A percentile compares a stretch with the other conserved stretches of the same genome.
phyloP scores from a whole-genome alignment of 2,797 vertebrate species.

The Pogonophryne albipinna region DNA sequence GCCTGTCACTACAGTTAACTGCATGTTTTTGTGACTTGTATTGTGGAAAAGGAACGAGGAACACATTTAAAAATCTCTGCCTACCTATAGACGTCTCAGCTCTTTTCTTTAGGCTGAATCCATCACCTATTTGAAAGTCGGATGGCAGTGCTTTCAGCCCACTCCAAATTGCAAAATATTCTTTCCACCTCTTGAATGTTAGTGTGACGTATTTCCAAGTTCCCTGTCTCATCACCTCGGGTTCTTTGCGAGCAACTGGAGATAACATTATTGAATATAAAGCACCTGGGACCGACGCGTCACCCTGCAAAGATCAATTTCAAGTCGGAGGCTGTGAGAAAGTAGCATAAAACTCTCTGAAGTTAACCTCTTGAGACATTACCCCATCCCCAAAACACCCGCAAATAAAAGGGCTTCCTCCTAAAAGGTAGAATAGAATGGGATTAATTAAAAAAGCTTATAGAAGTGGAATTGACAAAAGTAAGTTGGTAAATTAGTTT shows the following conservation, averaged over 20 bases:
- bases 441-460: background rate
- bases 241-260: slow-evolving; percentile 43
- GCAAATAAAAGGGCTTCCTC: slow-evolving; percentile 18
- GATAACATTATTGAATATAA: slow-evolving; percentile 68
- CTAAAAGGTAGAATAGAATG: slow-evolving; percentile 11
- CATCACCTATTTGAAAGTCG: slow-evolving; percentile 29
- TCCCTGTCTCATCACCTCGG: slow-evolving; percentile 48
- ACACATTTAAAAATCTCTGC: slow-evolving; percentile 13
- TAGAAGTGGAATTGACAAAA: background rate
- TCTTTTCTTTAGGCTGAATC: slow-evolving; percentile 38
- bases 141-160: slow-evolving; percentile 27
- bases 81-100: slow-evolving; percentile 29
- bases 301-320: slow-evolving; percentile 55
- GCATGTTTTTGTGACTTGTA: slow-evolving; percentile 17
- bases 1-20: slow-evolving; percentile 27
- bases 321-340: slow-evolving; percentile 49
- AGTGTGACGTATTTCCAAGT: slow-evolving; percentile 44
- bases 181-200: slow-evolving; percentile 34
- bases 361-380: slow-evolving; percentile 53
- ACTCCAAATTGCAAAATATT: slow-evolving; percentile 43
- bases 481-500: background rate
- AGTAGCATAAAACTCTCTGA: slow-evolving; percentile 21
- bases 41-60: slow-evolving; percentile 10
- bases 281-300: slow-evolving; percentile 35
- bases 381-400: background rate